Evolutionary conservation across 2,113 vertebrate genomes (phyloP).

Genomic region (Rhinogobius similis): DNA sequence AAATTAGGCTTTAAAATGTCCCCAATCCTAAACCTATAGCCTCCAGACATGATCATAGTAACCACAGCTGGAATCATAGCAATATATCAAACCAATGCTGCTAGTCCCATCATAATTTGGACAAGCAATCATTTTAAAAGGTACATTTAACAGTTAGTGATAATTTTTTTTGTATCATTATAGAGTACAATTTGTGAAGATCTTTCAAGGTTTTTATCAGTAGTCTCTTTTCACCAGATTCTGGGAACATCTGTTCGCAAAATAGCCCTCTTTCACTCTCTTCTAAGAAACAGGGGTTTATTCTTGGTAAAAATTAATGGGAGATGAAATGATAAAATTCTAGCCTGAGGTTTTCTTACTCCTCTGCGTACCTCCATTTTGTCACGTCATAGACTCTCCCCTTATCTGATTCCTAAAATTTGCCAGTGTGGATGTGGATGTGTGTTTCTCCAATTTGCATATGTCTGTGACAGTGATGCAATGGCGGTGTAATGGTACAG

Average conservation of each 20-base stretch:
- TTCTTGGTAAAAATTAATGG: conserved; percentile 30
- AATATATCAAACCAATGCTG: not conserved
- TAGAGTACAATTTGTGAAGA: not conserved
- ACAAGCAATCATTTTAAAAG: not conserved
- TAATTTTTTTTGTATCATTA: not conserved
- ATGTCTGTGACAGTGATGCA: conserved; percentile 28
- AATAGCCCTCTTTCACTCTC: not conserved
- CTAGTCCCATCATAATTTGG: not conserved
- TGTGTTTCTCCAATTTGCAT: conserved; percentile 29
- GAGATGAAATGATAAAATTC: conserved; percentile 11
- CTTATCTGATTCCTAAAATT: conserved; percentile 36
- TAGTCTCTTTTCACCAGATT: not conserved
- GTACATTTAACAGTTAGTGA: not conserved
- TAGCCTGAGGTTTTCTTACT: conserved; percentile 13
- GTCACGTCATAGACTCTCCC: conserved; percentile 1
- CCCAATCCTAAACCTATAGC: conserved; percentile 29
- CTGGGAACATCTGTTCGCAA: not conserved
- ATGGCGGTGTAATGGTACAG: conserved; percentile 21
- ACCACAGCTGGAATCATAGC: not conserved
- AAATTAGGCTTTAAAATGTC: conserved; percentile 45
- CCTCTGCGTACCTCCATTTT: not conserved
- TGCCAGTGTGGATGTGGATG: not conserved
- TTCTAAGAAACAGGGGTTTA: conserved; percentile 14
- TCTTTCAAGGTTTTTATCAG: not conserved
- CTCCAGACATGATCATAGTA: not conserved